A percentile compares a stretch with the other conserved stretches of the same genome.
These are phyloP conservation scores for Glaucomys volans DNA, from an alignment of 2,113 vertebrate genomes.

Conservation along the genomic window DNA sequence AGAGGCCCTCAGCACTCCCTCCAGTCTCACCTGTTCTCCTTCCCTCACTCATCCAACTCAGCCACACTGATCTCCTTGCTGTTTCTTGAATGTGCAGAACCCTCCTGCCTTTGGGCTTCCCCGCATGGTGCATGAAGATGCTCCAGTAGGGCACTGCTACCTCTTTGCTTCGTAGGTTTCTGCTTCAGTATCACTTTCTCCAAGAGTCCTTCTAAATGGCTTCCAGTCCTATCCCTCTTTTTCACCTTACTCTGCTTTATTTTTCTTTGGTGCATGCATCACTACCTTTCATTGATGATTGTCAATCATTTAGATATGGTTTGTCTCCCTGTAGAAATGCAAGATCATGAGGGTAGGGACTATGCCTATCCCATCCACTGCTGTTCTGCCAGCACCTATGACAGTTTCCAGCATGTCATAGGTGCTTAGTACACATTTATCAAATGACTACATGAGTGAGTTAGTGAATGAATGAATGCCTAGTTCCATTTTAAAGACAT, in stretches of 20 bases:
- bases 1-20: background rate
- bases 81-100: background rate
- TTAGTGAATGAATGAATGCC: background rate
- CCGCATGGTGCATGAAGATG: rapidly evolving
- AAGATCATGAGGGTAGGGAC: background rate
- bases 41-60: background rate
- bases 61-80: background rate
- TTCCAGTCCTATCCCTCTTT: background rate
- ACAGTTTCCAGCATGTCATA: background rate
- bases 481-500: background rate
- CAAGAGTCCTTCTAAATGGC: background rate
- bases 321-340: background rate
- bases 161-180: background rate
- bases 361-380: background rate
- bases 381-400: background rate
- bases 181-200: background rate
- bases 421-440: background rate
- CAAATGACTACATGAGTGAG: background rate
- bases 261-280: background rate
- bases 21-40: rapidly evolving
- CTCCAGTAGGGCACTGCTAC: background rate
- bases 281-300: background rate
- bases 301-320: background rate
- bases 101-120: background rate
- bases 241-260: background rate